Percentiles rank a stretch among this genome's conserved stretches.
Conservation (phyloP, 1,140 invertebrate species). For the Nilaparvata lugens region DNA sequence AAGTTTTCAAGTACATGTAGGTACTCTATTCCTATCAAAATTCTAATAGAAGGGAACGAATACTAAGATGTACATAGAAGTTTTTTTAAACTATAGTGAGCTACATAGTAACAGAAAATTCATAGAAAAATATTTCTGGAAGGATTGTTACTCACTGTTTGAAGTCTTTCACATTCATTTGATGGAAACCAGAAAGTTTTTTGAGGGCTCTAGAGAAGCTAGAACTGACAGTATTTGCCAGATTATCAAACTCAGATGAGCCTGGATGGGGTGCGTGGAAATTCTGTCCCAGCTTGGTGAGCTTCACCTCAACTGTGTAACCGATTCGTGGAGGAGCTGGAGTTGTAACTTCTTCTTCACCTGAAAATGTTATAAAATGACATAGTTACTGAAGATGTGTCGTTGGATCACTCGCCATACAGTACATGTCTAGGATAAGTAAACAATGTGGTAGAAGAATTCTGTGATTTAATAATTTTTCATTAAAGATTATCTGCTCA, state of each 20-base stretch:
- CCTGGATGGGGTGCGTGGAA: conserved; percentile 58
- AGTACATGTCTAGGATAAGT: too few species aligned
- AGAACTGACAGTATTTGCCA: conserved; percentile 52
- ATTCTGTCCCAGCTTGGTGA: conserved; percentile 65
- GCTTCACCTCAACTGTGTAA: conserved; percentile 63
- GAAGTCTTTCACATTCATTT: conserved; percentile 56
- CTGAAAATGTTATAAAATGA: conserved; percentile 12
- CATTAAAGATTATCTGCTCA: too few species aligned
- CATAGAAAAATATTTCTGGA: too few species aligned
- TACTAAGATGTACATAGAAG: too few species aligned
- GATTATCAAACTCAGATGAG: conserved; percentile 57
- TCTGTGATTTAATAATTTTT: too few species aligned
- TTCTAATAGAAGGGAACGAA: too few species aligned
- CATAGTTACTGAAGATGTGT: neutral
- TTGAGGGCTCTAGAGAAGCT: conserved; percentile 47
- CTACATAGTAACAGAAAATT: too few species aligned
- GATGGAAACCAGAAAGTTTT: conserved; percentile 61
- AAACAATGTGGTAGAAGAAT: too few species aligned
- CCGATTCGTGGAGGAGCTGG: conserved; percentile 48
- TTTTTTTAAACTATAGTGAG: too few species aligned
- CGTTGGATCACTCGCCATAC: too few species aligned
- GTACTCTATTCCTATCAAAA: too few species aligned
- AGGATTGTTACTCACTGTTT: conserved; percentile 49
- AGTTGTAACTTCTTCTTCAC: conserved; percentile 27
- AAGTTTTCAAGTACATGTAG: too few species aligned